Evolutionary conservation across 2,888 invertebrate species (phyloP), one percentile per base, ranked within the genome.

Genomic region (Lycia hirtaria): DNA sequence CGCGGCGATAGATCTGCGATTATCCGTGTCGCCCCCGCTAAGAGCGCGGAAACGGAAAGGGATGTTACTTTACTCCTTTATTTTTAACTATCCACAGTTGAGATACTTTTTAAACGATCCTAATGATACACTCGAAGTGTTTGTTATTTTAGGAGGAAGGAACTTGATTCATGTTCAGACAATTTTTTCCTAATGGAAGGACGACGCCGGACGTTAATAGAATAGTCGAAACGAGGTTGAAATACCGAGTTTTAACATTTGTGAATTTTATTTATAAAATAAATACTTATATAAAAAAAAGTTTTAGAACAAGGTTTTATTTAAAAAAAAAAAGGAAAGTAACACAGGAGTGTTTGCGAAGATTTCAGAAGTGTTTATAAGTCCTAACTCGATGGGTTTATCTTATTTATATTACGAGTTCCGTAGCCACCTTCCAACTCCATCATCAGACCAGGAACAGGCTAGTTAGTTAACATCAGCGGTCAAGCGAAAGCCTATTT

Each of bases 21-120:
- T 72, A 75, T 74, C 77, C 74, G 74, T 73, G 72, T 68, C 75
- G 66, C 68, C 68, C 62, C 63, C 28, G 52, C 48, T 51, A 52
- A 56, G 51, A 63, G 61, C 56, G 56, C 71, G 76, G 75, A 80
- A 80, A 72, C 82, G 84, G 84, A 85, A 83, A 78, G 68, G 80
- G 80, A 83, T 78, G 81, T 78, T 79, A 69, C 71, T 73, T 67
- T n/a, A n/a, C n/a, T n/a, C 66, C 68, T 62, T 76, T 75, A 78
- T 81, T 81, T 81, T 76, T 73, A 72, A 68, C 71, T 62, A 74
- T 68, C 66, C 60, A 68, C 55, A 62, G 51, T 55, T 60, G 66
- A 72, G 68, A 66, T 68, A 68, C 65, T 71, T 72, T 67, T 69
- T 64, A 68, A 73, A 69, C 69, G 69, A 65, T 72, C 64, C 64